Evolutionary conservation across 2,797 vertebrate species (phyloP).

Genomic region (Rousettus madagascariensis): DNA sequence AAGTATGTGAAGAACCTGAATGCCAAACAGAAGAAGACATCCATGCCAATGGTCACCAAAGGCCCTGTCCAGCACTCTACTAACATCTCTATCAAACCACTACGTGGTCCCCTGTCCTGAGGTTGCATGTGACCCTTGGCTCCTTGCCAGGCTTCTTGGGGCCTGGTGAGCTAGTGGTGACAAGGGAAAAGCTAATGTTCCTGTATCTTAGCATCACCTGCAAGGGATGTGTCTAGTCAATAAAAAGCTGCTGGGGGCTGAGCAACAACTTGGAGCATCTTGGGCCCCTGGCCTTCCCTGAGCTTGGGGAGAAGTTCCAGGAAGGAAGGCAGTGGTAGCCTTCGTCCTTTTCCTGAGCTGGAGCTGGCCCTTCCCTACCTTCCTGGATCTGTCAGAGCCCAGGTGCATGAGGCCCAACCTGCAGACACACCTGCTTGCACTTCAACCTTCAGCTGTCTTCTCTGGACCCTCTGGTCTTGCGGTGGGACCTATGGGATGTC

Average conservation of each 20-base stretch:
- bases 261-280: background rate
- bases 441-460: background rate
- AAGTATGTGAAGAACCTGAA: constrained; percentile 9
- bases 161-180: background rate
- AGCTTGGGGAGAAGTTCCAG: background rate
- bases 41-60: rapidly evolving
- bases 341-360: too few species aligned
- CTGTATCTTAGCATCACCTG: background rate
- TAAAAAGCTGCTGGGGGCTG: background rate
- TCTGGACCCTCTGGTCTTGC: background rate
- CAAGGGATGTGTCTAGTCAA: background rate
- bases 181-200: background rate
- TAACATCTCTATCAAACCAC: background rate
- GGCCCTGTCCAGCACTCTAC: rapidly evolving
- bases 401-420: background rate
- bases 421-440: background rate
- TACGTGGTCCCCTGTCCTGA: too few species aligned
- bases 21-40: background rate
- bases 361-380: background rate
- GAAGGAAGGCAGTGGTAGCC: background rate
- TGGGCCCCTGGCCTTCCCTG: background rate
- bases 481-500: background rate
- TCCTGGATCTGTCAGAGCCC: background rate
- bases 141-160: background rate
- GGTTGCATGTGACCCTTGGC: too few species aligned